phyloP scores from a whole-genome alignment of 1,140 invertebrate genomes.

The Drosophila sulfurigaster region DNA sequence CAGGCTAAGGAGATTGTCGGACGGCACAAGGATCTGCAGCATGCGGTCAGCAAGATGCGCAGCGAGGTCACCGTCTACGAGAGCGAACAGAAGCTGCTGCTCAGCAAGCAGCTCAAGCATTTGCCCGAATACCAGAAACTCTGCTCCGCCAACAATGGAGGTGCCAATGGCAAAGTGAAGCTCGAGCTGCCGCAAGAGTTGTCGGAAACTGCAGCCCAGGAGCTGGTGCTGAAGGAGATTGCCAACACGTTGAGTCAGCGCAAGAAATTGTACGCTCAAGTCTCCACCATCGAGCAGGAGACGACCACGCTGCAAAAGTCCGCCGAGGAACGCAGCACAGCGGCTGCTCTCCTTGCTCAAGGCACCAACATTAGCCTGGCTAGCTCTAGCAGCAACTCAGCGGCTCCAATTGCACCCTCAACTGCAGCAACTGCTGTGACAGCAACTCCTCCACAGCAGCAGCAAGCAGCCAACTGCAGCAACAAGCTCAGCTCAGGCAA shows the following conservation, averaged over 20 bases:
- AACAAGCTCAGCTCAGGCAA: constrained; percentile 80
- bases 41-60: constrained; percentile 93
- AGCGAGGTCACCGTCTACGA: constrained; percentile 90
- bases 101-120: constrained; percentile 86
- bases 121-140: constrained; percentile 87
- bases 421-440: constrained; percentile 32
- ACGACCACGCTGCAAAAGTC: constrained; percentile 90
- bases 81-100: constrained; percentile 90
- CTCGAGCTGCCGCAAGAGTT: constrained; percentile 76
- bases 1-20: constrained; percentile 97
- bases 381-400: constrained; percentile 28
- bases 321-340: constrained; percentile 88
- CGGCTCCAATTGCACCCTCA: constrained; percentile 34
- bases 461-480: constrained; percentile 47
- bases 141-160: constrained; percentile 16
- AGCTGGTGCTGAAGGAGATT: constrained; percentile 94
- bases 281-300: constrained; percentile 91
- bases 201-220: constrained; percentile 89
- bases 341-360: constrained; percentile 84
- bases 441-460: constrained; percentile 24
- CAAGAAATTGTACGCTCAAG: constrained; percentile 92
- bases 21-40: constrained; percentile 95
- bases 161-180: constrained; percentile 71
- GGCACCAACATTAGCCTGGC: constrained; percentile 83
- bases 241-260: constrained; percentile 92